Conservation (phyloP, 2,888 invertebrate species). For the Caenorhabditis sulstoni region DNA sequence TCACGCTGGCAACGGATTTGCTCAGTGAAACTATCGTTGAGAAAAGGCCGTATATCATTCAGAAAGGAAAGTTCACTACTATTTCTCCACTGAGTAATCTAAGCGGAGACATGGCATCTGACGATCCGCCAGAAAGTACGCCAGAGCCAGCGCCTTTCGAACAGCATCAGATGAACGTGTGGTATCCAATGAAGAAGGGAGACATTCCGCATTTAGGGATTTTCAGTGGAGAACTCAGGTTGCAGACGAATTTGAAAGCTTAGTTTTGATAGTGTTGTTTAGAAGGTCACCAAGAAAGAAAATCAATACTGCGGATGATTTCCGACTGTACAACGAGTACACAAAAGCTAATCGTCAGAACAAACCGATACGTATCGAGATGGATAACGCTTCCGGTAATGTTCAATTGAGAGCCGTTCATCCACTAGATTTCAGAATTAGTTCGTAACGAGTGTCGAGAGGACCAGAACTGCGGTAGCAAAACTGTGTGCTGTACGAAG, state of each 20-base stretch:
- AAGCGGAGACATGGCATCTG: conserved; percentile 49
- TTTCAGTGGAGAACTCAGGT: conserved; percentile 56
- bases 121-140: conserved; percentile 50
- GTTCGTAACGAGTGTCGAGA: conserved; percentile 63
- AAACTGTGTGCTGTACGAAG: conserved; percentile 69
- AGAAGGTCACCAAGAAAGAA: conserved; percentile 37
- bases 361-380: conserved; percentile 68
- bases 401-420: not conserved
- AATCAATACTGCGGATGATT: conserved; percentile 19
- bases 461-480: conserved; percentile 61
- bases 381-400: conserved; percentile 62
- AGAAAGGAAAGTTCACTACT: conserved; percentile 23
- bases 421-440: conserved; percentile 40
- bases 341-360: conserved; percentile 63
- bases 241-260: not conserved
- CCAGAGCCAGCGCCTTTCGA: conserved; percentile 49
- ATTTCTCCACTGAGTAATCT: conserved; percentile 47
- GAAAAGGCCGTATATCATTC: conserved; percentile 44
- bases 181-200: conserved; percentile 64
- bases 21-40: conserved; percentile 5
- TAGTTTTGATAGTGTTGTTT: not conserved
- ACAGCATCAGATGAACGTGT: conserved; percentile 44
- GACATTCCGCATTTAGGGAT: conserved; percentile 61
- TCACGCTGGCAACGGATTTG: conserved; percentile 19
- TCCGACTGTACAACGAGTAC: conserved; percentile 63